Conservation (phyloP, 30 jellyfish, hydroid and myxozoan genomes). For the Phacellophora camtschatica region DNA sequence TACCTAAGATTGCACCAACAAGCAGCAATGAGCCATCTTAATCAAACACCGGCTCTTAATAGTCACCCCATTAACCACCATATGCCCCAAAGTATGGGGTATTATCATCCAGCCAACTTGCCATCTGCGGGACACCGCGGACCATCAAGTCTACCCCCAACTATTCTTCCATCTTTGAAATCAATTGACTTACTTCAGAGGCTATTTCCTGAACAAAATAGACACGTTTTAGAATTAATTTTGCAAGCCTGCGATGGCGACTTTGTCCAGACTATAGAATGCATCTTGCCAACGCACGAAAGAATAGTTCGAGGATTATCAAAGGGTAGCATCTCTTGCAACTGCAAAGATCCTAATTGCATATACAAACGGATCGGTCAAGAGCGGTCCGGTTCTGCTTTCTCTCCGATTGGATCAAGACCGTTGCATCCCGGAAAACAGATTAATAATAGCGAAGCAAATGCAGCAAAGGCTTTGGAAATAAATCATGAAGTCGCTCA, state of each 20-base stretch:
- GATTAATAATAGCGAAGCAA: background rate
- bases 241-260: constrained; percentile 75
- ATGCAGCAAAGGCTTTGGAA: background rate
- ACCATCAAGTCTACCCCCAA: constrained; percentile 3
- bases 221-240: constrained; percentile 60
- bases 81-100: background rate
- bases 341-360: constrained; percentile 57
- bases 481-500: constrained; percentile 1
- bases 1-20: constrained; percentile 40
- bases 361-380: constrained; percentile 2
- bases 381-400: constrained; percentile 60
- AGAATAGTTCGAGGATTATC: background rate
- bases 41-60: background rate
- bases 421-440: constrained; percentile 21
- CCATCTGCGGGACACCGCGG: constrained; percentile 16
- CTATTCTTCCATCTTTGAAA: constrained; percentile 11
- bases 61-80: constrained; percentile 10
- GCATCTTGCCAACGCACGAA: constrained; percentile 67
- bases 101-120: constrained; percentile 12
- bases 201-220: constrained; percentile 68
- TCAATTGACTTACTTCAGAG: constrained; percentile 54
- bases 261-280: constrained; percentile 56
- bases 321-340: constrained; percentile 16
- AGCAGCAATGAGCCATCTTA: background rate
- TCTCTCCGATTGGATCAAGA: constrained; percentile 45